Conservation (phyloP, 2,113 vertebrate genomes). For the Nannospalax galili region DNA sequence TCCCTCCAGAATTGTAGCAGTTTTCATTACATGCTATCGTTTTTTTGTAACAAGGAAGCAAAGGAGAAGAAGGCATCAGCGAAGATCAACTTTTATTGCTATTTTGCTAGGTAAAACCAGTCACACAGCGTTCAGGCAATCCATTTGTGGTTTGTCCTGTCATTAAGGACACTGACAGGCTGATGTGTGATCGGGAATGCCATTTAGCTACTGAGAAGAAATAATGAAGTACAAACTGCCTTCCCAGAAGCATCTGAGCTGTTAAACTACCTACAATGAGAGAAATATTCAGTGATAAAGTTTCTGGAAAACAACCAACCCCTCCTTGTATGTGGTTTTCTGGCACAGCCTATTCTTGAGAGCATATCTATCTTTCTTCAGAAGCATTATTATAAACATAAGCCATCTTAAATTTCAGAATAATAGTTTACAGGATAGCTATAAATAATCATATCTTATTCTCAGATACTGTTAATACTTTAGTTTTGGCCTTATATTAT, state of each 20-base stretch:
- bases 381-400: constrained; percentile 31
- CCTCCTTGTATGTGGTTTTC: background rate
- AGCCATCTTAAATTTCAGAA: constrained; percentile 7
- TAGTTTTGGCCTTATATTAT: constrained; percentile 6
- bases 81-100: constrained; percentile 34
- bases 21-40: background rate
- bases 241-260: constrained; percentile 72
- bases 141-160: constrained; percentile 57
- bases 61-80: constrained; percentile 21
- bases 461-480: constrained; percentile 11
- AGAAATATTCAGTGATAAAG: constrained; percentile 49
- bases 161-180: constrained; percentile 58
- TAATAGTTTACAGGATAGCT: background rate
- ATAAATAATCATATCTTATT: constrained; percentile 32
- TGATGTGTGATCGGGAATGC: constrained; percentile 54
- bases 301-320: constrained; percentile 64
- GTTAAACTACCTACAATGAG: constrained; percentile 40
- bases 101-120: constrained; percentile 47
- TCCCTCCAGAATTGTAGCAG: background rate
- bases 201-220: constrained; percentile 64
- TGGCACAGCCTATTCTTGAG: constrained; percentile 36
- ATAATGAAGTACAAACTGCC: constrained; percentile 57
- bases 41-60: constrained; percentile 11
- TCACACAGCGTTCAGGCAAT: constrained; percentile 59
- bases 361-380: constrained; percentile 46